phyloP scores from a whole-genome alignment of 2,113 vertebrate genomes.

The Saccopteryx leptura region DNA sequence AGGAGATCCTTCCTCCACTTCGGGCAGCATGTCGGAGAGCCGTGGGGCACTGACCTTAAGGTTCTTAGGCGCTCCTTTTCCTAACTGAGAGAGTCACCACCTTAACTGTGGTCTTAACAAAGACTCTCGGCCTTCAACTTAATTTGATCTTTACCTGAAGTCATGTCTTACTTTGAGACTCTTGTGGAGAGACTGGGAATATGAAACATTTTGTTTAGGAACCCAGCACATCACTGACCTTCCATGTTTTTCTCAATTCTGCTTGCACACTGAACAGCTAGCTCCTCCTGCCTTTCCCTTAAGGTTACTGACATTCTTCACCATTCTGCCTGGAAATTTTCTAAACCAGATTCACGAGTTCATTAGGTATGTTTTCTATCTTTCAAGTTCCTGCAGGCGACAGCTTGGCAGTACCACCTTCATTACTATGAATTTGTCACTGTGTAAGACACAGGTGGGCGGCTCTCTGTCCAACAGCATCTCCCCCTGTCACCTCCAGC shows the following conservation, averaged over 20 bases:
- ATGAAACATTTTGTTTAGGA: neutral
- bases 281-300: neutral
- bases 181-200: neutral
- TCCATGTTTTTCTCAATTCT: neutral
- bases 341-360: neutral
- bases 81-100: neutral
- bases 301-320: neutral
- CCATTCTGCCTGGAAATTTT: neutral
- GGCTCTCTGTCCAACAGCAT: neutral
- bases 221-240: neutral
- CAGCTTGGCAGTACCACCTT: neutral
- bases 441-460: no score
- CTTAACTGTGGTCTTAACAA: neutral
- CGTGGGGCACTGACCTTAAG: neutral
- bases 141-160: neutral
- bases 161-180: neutral
- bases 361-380: neutral
- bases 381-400: neutral
- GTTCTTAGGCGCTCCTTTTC: neutral
- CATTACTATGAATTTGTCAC: fast-evolving
- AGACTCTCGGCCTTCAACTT: neutral
- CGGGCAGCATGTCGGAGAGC: neutral
- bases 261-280: neutral
- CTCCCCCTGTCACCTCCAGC: no score
- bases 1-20: neutral